phyloP scores from a whole-genome alignment of 2,113 vertebrate genomes.

The Spilogale gracilis region DNA sequence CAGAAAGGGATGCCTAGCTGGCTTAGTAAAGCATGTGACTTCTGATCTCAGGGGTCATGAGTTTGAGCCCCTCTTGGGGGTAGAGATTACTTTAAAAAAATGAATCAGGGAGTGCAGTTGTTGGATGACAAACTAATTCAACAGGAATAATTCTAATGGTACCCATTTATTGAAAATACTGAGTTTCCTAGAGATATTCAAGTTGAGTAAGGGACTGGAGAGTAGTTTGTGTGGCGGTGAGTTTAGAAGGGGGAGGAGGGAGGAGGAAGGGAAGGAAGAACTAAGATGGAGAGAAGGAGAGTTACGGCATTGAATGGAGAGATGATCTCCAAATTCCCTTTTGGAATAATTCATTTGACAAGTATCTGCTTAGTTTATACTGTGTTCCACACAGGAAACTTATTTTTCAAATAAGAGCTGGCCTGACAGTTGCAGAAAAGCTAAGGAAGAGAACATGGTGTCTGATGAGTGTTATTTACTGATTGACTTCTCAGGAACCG shows the following conservation, averaged over 20 bases:
- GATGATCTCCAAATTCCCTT: neutral
- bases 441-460: neutral
- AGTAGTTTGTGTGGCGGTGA: neutral
- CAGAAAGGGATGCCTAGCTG: neutral
- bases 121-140: neutral
- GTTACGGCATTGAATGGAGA: neutral
- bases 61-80: neutral
- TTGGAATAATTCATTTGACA: neutral
- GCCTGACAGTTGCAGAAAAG: neutral
- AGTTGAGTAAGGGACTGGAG: neutral
- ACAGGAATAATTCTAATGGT: neutral
- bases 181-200: neutral
- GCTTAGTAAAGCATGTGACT: neutral
- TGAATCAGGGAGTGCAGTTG: neutral
- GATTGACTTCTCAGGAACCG: neutral
- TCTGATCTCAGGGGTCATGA: neutral
- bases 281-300: neutral
- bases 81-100: neutral
- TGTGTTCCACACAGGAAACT: neutral
- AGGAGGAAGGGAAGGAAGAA: too few relatives aligned
- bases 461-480: neutral
- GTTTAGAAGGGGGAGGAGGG: neutral
- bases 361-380: neutral
- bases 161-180: neutral
- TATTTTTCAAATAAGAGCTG: neutral